Evolutionary conservation across 2,797 vertebrate species (phyloP), one percentile per base, ranked within the genome.

Genomic region (Neosilurus mollespiculum): DNA sequence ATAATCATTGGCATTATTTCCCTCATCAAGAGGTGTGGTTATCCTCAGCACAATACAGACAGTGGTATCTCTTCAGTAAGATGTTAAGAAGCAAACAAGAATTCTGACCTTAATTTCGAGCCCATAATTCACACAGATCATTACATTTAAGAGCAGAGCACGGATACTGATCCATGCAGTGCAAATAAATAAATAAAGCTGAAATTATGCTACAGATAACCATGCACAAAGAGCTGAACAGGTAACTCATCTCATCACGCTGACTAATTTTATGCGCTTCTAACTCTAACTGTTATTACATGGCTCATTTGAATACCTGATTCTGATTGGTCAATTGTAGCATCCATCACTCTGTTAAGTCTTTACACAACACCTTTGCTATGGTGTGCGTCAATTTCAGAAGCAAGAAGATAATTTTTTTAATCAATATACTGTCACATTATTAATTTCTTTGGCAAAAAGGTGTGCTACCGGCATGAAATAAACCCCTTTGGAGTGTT

Each of bases 101-200:
- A 82, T 84, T 24, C 65, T 59, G 30, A 67, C 83, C 81, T 82
- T 80, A 70, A 82, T 78, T 81, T 20, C 0, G 64, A 77, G 54
- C 15, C 73, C 54, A 24, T 82, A 62, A 80, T 49, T 86, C 30
- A 77, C 72, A 16, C 66, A 72, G 62, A 43, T 51, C 54, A 43
- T 82, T 81, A 65, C 56, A 59, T 81, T 78, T 87, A 64, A 83
- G 73, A 82, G 49, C 34, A 34, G 24, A 81, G 73, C 10, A 62
- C 76, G 78, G 37, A 72, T 59, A 64, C 79, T 62, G 76, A 80
- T 80, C 30, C 80, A 22, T 78, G 70, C 73, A 61, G 76, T 67
- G 37, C 2, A 18, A n/a, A 70, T 4, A 7, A 37, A 43, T 0
- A 5, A 2, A 83, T 81, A 75, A n/a, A 76, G 56, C 83, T 69